phyloP scores from a whole-genome alignment of 2,113 vertebrate species.

The Amphiprion ocellaris region DNA sequence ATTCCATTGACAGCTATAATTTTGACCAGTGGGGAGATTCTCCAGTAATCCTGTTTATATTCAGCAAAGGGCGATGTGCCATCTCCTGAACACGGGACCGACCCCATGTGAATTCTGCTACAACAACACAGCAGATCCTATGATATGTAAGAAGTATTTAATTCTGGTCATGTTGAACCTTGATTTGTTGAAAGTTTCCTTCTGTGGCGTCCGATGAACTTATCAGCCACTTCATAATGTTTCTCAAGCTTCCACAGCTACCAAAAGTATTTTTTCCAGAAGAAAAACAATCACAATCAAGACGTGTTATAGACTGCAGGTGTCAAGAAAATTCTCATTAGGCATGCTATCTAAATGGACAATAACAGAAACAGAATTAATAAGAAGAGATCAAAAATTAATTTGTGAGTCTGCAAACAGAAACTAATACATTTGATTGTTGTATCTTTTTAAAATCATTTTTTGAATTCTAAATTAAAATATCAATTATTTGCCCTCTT shows the following conservation, averaged over 20 bases:
- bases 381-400: too few species aligned
- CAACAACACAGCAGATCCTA: background rate
- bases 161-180: background rate
- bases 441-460: too few species aligned
- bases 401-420: too few species aligned
- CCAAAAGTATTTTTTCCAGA: background rate
- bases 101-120: background rate
- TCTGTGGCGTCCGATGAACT: background rate
- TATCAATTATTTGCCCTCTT: too few species aligned
- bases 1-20: slow-evolving; percentile 50
- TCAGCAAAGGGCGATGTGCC: background rate
- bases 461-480: too few species aligned
- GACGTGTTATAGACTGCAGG: background rate
- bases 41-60: slow-evolving; percentile 23
- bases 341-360: background rate
- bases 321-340: too few species aligned
- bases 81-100: background rate
- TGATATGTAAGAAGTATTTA: background rate
- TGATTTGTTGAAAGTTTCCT: background rate
- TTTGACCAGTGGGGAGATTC: slow-evolving; percentile 18
- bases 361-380: background rate
- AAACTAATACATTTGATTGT: too few species aligned
- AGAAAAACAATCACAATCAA: background rate
- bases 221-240: background rate
- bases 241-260: background rate